phyloP scores from a whole-genome alignment of 1,140 invertebrate species.

The Homalodisca vitripennis region DNA sequence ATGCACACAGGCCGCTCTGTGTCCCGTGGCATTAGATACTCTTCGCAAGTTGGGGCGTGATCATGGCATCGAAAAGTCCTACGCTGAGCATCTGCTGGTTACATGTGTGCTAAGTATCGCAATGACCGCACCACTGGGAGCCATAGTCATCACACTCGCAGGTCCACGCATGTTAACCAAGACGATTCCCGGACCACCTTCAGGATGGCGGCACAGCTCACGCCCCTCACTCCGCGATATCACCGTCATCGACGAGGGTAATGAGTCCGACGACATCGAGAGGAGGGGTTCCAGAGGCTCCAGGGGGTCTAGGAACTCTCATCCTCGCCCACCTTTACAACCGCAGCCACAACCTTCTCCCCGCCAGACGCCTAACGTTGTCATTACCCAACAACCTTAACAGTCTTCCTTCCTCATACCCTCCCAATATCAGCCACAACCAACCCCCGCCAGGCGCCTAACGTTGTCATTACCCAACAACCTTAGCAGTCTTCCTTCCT shows the following conservation, averaged over 20 bases:
- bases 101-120: constrained; percentile 87
- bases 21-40: constrained; percentile 71
- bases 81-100: constrained; percentile 63
- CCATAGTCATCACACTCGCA: constrained; percentile 79
- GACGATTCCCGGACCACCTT: constrained; percentile 46
- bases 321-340: no score
- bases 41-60: constrained; percentile 49
- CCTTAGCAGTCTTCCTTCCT: no score
- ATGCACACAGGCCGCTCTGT: constrained; percentile 78
- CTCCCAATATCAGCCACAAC: background rate
- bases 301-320: no score
- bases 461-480: constrained; percentile 9
- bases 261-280: constrained; percentile 56
- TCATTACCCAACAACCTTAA: constrained; percentile 7
- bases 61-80: constrained; percentile 48
- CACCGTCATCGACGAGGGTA: constrained; percentile 73
- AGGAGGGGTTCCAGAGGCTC: no score
- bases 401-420: no score
- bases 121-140: constrained; percentile 86
- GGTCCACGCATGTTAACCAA: constrained; percentile 69
- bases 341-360: background rate
- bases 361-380: background rate
- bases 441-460: background rate
- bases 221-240: constrained; percentile 79
- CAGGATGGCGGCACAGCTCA: constrained; percentile 69